These are phyloP conservation scores for Ypsolopha sequella DNA, from an alignment of 2,888 invertebrate species.

Conservation along the genomic window DNA sequence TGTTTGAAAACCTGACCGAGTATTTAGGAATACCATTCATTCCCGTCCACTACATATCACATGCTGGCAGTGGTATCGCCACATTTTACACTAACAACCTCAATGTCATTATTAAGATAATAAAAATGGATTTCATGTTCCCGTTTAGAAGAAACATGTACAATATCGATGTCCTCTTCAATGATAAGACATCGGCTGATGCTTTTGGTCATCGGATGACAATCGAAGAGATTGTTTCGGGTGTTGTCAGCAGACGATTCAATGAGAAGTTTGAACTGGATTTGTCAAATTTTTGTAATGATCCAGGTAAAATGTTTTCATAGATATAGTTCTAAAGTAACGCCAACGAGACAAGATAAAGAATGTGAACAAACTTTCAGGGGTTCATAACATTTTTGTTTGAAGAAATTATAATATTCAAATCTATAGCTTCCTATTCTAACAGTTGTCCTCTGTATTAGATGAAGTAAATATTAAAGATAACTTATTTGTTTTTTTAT, in stretches of 20 bases:
- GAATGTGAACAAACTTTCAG: too few species aligned
- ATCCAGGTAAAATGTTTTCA: slow-evolving; percentile 32
- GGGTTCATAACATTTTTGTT: too few species aligned
- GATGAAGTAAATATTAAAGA: not conserved
- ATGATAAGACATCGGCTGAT: slow-evolving; percentile 41
- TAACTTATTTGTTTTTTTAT: too few species aligned
- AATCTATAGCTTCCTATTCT: not conserved
- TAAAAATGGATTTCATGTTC: slow-evolving; percentile 50
- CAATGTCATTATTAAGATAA: slow-evolving; percentile 33
- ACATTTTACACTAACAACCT: slow-evolving; percentile 49
- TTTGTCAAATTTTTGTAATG: slow-evolving; percentile 44
- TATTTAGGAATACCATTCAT: slow-evolving; percentile 33
- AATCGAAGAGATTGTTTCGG: slow-evolving; percentile 37
- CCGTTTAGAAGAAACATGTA: slow-evolving; percentile 42
- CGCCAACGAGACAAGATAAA: too few species aligned
- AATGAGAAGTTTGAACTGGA: slow-evolving; percentile 38
- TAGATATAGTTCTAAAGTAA: not conserved
- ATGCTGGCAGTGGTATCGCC: slow-evolving; percentile 26
- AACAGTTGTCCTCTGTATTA: not conserved
- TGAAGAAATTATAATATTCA: too few species aligned
- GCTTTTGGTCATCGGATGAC: slow-evolving; percentile 33
- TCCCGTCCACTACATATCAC: slow-evolving; percentile 31
- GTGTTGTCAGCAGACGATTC: slow-evolving; percentile 38
- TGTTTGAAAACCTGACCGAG: slow-evolving; percentile 36
- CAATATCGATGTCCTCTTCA: slow-evolving; percentile 44